A percentile compares a stretch with the other conserved stretches of the same genome.
These are phyloP conservation scores for Calidris pugnax DNA, from an alignment of 2,113 vertebrate genomes.

Conservation along the genomic window DNA sequence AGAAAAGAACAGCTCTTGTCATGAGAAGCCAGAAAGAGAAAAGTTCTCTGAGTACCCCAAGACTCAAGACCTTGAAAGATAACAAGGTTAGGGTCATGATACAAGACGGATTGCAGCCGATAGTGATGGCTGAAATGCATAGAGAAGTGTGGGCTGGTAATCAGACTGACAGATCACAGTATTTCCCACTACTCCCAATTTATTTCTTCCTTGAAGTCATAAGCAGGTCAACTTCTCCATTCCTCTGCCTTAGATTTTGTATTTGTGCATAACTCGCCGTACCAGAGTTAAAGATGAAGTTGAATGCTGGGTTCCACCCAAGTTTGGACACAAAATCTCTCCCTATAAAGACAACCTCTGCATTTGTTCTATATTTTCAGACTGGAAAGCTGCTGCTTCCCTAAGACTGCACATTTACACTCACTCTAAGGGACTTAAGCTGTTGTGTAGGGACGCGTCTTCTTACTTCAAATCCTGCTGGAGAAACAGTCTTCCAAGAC, in stretches of 20 bases:
- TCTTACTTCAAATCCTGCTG: not conserved
- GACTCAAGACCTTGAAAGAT: slow-evolving; percentile 9
- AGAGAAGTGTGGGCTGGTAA: slow-evolving; percentile 10
- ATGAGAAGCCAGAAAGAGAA: slow-evolving; percentile 36
- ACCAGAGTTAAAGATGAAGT: not conserved
- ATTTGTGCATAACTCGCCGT: not conserved
- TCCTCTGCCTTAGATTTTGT: not conserved
- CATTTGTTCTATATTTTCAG: not conserved
- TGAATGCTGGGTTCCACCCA: not conserved
- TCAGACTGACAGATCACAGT: slow-evolving; percentile 6
- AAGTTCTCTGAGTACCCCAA: slow-evolving; percentile 10
- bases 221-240: slow-evolving; percentile 13
- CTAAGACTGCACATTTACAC: not conserved
- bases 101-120: not conserved
- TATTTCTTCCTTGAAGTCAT: slow-evolving; percentile 23
- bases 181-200: slow-evolving; percentile 35
- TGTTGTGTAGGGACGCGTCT: not conserved
- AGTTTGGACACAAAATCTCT: not conserved
- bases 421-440: not conserved
- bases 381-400: not conserved
- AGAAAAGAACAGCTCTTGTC: slow-evolving; percentile 54
- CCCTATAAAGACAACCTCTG: not conserved
- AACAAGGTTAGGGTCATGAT: slow-evolving; percentile 10
- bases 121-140: slow-evolving; percentile 1
- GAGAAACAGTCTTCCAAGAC: not conserved